Percentiles rank a stretch among this genome's conserved stretches.
These are phyloP conservation scores for Chloroceryle aenea DNA, from an alignment of 2,113 vertebrate species.

Conservation along the genomic window DNA sequence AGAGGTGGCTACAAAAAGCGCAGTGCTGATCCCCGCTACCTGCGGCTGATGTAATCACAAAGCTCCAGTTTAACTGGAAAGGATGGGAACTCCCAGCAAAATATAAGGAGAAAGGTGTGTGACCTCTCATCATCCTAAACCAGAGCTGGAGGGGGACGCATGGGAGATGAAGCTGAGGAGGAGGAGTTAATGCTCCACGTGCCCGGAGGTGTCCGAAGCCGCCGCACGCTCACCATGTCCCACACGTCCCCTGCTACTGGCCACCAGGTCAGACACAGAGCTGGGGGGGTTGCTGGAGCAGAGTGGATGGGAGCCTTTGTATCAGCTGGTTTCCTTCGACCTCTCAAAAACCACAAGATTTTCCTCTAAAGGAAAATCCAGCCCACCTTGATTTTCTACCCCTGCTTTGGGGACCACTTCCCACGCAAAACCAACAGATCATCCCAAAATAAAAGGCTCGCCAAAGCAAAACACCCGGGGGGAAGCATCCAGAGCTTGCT, in stretches of 20 bases:
- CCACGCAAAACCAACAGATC: background rate
- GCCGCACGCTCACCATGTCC: fast-evolving
- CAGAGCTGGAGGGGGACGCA: background rate
- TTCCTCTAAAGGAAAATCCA: background rate
- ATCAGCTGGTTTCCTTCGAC: background rate
- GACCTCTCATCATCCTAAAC: background rate
- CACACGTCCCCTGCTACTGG: fast-evolving
- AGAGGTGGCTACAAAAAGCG: background rate
- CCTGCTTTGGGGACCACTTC: background rate
- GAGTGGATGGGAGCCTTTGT: background rate
- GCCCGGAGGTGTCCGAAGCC: fast-evolving
- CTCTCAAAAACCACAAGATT: background rate
- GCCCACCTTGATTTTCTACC: background rate
- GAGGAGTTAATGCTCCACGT: background rate
- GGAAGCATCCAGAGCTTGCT: fast-evolving
- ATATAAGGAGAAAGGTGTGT: background rate
- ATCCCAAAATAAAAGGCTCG: background rate
- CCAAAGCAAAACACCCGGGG: background rate
- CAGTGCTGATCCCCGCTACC: background rate
- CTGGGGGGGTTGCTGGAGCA: background rate
- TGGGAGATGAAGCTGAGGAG: background rate
- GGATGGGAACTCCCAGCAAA: background rate
- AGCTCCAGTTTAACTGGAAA: background rate
- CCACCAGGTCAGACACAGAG: background rate
- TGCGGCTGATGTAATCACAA: background rate